A percentile compares a stretch with the other conserved stretches of the same genome.
These are phyloP conservation scores for Heliothis peltigera DNA, from an alignment of 2,888 invertebrate genomes.

Conservation along the genomic window DNA sequence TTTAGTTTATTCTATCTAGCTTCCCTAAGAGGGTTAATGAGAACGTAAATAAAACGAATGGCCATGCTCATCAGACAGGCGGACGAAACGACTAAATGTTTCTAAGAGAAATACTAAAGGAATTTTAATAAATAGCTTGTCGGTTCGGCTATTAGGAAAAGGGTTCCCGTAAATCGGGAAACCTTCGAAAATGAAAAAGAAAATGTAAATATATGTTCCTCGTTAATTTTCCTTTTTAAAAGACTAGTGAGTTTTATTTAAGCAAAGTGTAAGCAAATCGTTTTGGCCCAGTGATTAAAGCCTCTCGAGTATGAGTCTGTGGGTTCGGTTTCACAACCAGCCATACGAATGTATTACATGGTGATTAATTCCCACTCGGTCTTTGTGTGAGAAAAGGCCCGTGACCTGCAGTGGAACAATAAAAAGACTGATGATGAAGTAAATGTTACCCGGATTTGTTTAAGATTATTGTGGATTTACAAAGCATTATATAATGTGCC, in stretches of 20 bases:
- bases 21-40: constrained; percentile 45
- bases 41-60: constrained; percentile 61
- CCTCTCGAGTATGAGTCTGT: no score
- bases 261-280: neutral
- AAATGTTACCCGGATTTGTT: neutral
- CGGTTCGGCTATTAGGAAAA: constrained; percentile 16
- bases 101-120: constrained; percentile 9
- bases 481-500: neutral
- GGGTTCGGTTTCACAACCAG: no score
- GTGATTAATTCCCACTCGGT: no score
- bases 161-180: neutral
- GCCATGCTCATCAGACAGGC: constrained; percentile 35
- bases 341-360: no score
- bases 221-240: constrained; percentile 15
- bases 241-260: constrained; percentile 1
- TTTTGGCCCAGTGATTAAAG: no score
- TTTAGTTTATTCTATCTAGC: constrained; percentile 19
- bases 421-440: no score
- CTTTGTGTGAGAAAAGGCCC: no score
- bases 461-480: constrained; percentile 1
- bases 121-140: constrained; percentile 17
- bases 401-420: no score
- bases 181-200: neutral
- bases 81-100: constrained; percentile 46
- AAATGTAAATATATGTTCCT: constrained; percentile 16